phyloP scores from a whole-genome alignment of 2,797 vertebrate species.

The Alcedo quadribrachys region DNA sequence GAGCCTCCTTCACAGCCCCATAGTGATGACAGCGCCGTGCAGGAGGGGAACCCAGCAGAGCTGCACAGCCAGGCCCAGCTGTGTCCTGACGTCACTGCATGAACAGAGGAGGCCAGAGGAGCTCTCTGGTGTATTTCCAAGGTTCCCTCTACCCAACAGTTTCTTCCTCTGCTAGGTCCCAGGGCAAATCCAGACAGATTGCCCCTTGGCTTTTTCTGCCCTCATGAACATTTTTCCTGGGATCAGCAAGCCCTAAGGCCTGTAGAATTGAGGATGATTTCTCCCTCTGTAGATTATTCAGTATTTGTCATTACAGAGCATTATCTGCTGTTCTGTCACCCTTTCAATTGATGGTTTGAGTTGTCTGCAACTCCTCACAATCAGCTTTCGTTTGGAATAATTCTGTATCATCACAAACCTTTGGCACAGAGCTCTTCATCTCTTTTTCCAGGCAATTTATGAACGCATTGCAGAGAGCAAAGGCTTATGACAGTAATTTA shows the following conservation, averaged over 20 bases:
- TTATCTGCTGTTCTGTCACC: background rate
- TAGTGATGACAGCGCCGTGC: background rate
- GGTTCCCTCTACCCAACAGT: background rate
- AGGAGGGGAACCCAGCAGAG: background rate
- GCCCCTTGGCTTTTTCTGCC: background rate
- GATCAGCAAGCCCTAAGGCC: background rate
- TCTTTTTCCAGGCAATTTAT: background rate
- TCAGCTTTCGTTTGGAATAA: background rate
- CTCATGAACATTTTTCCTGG: background rate
- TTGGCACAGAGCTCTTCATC: background rate
- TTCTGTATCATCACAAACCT: background rate
- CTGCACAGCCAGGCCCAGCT: background rate
- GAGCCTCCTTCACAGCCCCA: background rate
- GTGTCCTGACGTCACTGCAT: background rate
- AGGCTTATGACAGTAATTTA: background rate
- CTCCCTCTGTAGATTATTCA: background rate
- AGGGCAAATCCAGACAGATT: background rate
- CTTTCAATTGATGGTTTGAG: background rate
- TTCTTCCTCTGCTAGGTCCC: background rate
- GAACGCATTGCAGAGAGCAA: background rate
- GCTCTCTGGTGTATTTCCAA: background rate
- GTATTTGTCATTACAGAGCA: background rate
- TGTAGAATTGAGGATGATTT: background rate
- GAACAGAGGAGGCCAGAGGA: background rate
- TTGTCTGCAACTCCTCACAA: background rate